Base-by-base conservation (phyloP, 1,140 invertebrate species). In the Asbolus verrucosus region DNA sequence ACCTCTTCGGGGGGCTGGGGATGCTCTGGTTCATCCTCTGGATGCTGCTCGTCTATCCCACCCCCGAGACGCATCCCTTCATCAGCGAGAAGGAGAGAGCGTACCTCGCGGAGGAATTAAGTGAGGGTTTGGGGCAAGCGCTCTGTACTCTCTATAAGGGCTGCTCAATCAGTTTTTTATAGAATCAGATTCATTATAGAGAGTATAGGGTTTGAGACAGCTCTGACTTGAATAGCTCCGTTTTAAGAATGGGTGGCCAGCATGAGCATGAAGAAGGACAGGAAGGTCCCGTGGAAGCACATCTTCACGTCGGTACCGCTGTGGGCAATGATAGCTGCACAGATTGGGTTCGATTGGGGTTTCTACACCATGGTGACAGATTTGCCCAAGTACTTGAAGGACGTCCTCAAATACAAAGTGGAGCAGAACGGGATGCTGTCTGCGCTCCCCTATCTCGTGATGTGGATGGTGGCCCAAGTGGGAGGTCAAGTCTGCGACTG, bases 321-420 rank as follows among this genome's bases (percentile, higher is more conserved):
- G 24, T 91, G 90, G 87, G 91, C 91, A 0, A 79, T 94, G 13
- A 83, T 93, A 0, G 84, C 86, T 54, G 91, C 93, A 8, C 83
- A 87, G 73, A 86, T 95, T 76, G 93, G 93, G 13, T 93, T 96
- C 82, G 94, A 97, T 81, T 98, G 95, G 94, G 94, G 93, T 19
- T 94, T 95, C 81, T 97, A 96, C 78, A 97, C 94, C 1, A 92
- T 97, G 87, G 88, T 97, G 0, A 96, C 93, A 3, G 92, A 95
- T 80, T 82, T 98, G 11, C 96, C 96, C 1, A 94, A 93, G 86
- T 98, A 96, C 82, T 93, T 98, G 90, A 90, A 90, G 67, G 89
- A 92, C 78, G 91, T 96, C 1, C 82, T 97, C 4, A 88, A 92
- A 77, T 95, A 94, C 81, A 88, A 93, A 71, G 92, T 96, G 41